phyloP scores from a whole-genome alignment of 1,140 invertebrate species.

The Vanessa tameamea region DNA sequence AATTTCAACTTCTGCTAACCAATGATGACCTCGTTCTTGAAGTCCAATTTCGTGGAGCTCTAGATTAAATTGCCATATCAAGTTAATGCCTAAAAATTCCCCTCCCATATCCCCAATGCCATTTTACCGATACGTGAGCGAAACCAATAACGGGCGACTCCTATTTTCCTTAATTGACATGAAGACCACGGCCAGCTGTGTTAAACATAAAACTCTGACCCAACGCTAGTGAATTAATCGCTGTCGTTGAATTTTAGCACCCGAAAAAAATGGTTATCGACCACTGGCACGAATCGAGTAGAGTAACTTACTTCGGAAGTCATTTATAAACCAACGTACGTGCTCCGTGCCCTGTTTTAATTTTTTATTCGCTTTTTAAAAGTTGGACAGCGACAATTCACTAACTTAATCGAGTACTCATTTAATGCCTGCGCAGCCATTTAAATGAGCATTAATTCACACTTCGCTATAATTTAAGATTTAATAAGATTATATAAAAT shows the following conservation, averaged over 20 bases:
- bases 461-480: not conserved
- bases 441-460: not conserved
- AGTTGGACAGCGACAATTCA: conserved; percentile 7
- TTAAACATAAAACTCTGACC: conserved; percentile 30
- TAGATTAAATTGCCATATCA: not conserved
- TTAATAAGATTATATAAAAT: not conserved
- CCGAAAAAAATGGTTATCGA: conserved; percentile 31
- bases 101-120: not conserved
- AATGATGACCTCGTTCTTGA: not conserved
- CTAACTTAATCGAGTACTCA: conserved; percentile 1
- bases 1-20: not conserved
- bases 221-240: conserved; percentile 27
- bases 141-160: conserved; percentile 25
- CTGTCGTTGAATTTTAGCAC: conserved; percentile 32
- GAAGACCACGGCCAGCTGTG: conserved; percentile 30
- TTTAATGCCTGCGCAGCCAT: not conserved
- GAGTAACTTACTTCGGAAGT: conserved; percentile 13
- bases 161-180: conserved; percentile 36
- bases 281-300: conserved; percentile 22
- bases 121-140: conserved; percentile 28
- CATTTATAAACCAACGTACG: conserved; percentile 5
- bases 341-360: not conserved
- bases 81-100: conserved; percentile 8
- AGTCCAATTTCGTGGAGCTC: not conserved
- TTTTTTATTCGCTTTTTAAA: conserved; percentile 8